A percentile compares a stretch with the other conserved stretches of the same genome.
These are phyloP conservation scores for Actinemys pallida DNA, from an alignment of 2,113 vertebrate genomes.

Conservation along the genomic window DNA sequence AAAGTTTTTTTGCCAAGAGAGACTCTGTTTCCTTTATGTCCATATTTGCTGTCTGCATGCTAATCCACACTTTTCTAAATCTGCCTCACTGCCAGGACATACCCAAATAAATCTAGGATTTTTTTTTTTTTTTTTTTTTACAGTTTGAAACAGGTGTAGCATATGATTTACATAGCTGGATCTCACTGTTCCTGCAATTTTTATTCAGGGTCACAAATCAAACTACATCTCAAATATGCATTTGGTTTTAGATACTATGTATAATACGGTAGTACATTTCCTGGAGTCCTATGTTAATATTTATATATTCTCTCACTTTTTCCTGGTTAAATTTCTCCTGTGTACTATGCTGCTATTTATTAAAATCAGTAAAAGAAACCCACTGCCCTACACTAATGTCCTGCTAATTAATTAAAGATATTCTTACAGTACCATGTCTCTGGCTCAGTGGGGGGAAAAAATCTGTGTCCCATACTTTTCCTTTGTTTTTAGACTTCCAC, in stretches of 20 bases:
- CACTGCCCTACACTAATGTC: conserved; percentile 49
- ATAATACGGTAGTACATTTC: neutral
- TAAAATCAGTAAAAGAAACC: conserved; percentile 35
- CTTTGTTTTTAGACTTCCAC: conserved; percentile 65
- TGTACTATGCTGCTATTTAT: neutral
- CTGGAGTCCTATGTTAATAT: neutral
- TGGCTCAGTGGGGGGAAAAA: conserved; percentile 20
- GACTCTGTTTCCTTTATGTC: conserved; percentile 68
- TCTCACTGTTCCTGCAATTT: neutral
- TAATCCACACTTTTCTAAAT: conserved; percentile 60
- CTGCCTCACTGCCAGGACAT: neutral
- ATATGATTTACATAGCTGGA: neutral
- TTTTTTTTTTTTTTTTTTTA: neutral
- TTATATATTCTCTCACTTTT: neutral
- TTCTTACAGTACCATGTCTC: conserved; percentile 43
- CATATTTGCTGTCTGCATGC: conserved; percentile 62
- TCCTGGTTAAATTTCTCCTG: neutral
- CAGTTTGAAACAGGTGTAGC: conserved; percentile 12
- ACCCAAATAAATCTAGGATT: neutral
- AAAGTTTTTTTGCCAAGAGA: conserved; percentile 49
- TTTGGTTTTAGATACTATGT: neutral
- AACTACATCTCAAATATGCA: neutral
- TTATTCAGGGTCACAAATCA: neutral
- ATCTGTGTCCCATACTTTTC: neutral
- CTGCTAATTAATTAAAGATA: conserved; percentile 66